Evolutionary conservation across 64 coral and sea anemone genomes (phyloP), one percentile per base, ranked within the genome.

Genomic region (Stichodactyla mertensii): DNA sequence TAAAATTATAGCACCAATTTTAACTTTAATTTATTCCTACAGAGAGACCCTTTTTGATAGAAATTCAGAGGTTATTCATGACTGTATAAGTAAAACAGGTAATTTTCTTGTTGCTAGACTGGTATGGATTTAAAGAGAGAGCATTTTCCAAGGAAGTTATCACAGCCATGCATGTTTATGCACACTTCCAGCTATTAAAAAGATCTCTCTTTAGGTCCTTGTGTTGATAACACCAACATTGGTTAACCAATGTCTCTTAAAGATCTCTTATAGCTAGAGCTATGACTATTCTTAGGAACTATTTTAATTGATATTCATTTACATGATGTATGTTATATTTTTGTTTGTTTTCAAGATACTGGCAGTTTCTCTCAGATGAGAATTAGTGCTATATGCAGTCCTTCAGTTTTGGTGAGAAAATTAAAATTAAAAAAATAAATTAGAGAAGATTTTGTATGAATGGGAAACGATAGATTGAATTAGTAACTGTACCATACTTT

Each of bases 1-100:
- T 58, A 9, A 11, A 58, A 58, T 64, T 18, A 64, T 64, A 64
- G 19, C 9, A 69, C 19, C 71, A 77, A 27, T 4, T 77, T 77
- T 2, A 45, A 77, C 2, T 24, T 79, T 79, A 23, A 84, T 58
- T 31, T 85, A 61, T 24, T 2, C 22, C 11, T 5, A 85, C 81
- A 96, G 94, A 70, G 94, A 96, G 52, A 69, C 79, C 54, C 77
- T 92, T 84, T 96, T 96, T 88, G 85, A 96, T 64, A 92, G 88
- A 69, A 96, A 96, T 89, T 83, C 80, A 82, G 82, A 92, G 23
- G 22, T 85, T 11, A 90, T 96, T 52, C 85, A 92, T 78, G 87
- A 96, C 67, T 87, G 91, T 54, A 93, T 96, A 87, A 81, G 22
- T 54, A 92, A 83, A 81, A 90, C 91, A 90, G 94, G 94, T 96